Base-by-base conservation (phyloP, 2,113 vertebrate genomes). In the Sterrhoptilus dennistouni region DNA sequence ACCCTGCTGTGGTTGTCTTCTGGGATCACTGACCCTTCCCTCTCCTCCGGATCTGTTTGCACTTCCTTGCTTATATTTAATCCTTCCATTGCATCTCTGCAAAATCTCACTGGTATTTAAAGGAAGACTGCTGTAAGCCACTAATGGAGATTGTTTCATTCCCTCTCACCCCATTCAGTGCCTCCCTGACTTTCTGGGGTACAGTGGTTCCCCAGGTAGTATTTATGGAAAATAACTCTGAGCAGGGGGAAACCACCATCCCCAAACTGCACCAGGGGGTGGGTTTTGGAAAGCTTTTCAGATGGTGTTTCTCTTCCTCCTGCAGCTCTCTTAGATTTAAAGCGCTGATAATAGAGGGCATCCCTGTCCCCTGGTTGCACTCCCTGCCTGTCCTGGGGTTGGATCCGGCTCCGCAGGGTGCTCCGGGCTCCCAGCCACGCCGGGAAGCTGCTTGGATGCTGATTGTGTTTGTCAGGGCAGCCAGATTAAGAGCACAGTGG, bases 381-480 rank as follows among this genome's bases (percentile, higher is more conserved):
- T 93, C 52, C 38, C 21, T 66, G 79, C 65, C 28, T 7, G 5
- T 44, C 16, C 56, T 3, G 8, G 70, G 42, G 25, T 86, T 0
- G 2, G 60, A 75, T 88, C 78, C 0, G 0, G 27, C 85, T 36
- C 88, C 0, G 4, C 20, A 35, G 77, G 65, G 75, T 50, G 78
- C 82, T 79, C 61, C 0, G 1, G 83, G 65, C 78, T 89, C 82
- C 53, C 4, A 2, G 72, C 72, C 2, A 11, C 0, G 4, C 79
- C 2, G 52, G 69, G 88, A 96, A 95, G 94, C 96, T 7, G 19
- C 64, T 61, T 3, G 6, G 96, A 97, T 71, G 59, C 80, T 97
- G 94, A 97, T 97, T 95, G 80, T 97, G 97, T 97, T 97, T 97
- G 97, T 97, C 97, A 97, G 96, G 87, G 89, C 7, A 6, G 80